These are phyloP conservation scores for Apomyelois bistriatella DNA, from an alignment of 2,888 invertebrate species.

Conservation along the genomic window DNA sequence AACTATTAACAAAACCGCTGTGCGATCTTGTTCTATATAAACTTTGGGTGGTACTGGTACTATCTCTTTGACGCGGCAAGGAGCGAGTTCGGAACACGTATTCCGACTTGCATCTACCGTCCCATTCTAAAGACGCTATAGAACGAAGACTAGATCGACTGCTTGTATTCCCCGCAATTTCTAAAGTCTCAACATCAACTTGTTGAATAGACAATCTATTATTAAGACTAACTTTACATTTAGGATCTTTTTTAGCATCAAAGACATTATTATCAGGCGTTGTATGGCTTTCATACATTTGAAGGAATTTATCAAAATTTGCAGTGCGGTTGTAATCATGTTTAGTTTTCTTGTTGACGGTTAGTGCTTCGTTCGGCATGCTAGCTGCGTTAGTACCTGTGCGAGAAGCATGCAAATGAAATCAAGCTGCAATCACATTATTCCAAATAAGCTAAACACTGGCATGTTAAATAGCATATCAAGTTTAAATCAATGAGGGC, in stretches of 20 bases:
- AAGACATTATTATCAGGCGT: constrained; percentile 17
- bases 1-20: constrained; percentile 62
- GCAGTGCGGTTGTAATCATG: constrained; percentile 43
- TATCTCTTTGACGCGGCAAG: constrained; percentile 38
- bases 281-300: constrained; percentile 41
- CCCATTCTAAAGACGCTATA: constrained; percentile 65
- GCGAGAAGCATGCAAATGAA: constrained; percentile 17
- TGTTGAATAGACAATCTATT: constrained; percentile 31
- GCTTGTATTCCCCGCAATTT: constrained; percentile 36
- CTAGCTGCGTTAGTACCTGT: constrained; percentile 27
- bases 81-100: constrained; percentile 47
- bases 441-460: background rate
- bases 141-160: constrained; percentile 60
- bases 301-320: constrained; percentile 49
- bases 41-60: constrained; percentile 17
- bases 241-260: constrained; percentile 37
- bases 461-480: too few relatives aligned
- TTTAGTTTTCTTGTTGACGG: constrained; percentile 44
- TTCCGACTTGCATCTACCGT: constrained; percentile 49
- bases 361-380: constrained; percentile 30
- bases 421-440: background rate
- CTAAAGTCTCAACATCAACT: constrained; percentile 25
- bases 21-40: constrained; percentile 61
- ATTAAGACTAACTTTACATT: constrained; percentile 59
- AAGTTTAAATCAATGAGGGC: too few relatives aligned